phyloP scores from a whole-genome alignment of 2,113 vertebrate species.

The Tursiops truncatus region DNA sequence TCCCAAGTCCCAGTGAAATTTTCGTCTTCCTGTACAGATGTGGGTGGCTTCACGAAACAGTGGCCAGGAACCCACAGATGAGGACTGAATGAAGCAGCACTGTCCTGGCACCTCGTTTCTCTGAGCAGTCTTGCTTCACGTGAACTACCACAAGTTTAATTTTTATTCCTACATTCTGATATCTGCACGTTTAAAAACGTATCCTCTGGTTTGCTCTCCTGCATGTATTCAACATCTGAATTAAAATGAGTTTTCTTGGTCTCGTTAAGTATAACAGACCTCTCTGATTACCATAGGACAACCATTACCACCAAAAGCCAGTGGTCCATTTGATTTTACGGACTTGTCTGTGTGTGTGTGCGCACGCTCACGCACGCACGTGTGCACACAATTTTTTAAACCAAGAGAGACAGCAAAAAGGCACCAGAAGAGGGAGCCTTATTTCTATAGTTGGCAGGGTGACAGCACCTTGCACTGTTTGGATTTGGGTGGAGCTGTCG shows the following conservation, averaged over 20 bases:
- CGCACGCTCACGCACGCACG: neutral
- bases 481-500: neutral
- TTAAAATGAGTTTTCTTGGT: slow-evolving; percentile 66
- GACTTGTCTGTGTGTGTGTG: neutral
- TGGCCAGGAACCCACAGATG: neutral
- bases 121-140: neutral
- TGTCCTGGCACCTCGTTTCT: slow-evolving; percentile 39
- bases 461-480: slow-evolving; percentile 16
- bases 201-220: slow-evolving; percentile 74
- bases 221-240: slow-evolving; percentile 62
- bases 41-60: neutral
- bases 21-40: neutral
- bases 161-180: neutral
- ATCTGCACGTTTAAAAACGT: neutral
- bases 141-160: neutral
- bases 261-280: slow-evolving; percentile 67
- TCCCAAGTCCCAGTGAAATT: neutral
- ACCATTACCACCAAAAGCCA: slow-evolving; percentile 20
- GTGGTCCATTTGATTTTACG: slow-evolving; percentile 42
- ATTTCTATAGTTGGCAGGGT: slow-evolving; percentile 32
- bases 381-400: neutral
- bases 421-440: slow-evolving; percentile 4
- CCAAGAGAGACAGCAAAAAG: slow-evolving; percentile 50
- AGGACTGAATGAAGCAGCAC: neutral
- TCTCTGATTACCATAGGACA: slow-evolving; percentile 55